phyloP scores from a whole-genome alignment of 2,888 invertebrate genomes.

The Notodonta ziczac region DNA sequence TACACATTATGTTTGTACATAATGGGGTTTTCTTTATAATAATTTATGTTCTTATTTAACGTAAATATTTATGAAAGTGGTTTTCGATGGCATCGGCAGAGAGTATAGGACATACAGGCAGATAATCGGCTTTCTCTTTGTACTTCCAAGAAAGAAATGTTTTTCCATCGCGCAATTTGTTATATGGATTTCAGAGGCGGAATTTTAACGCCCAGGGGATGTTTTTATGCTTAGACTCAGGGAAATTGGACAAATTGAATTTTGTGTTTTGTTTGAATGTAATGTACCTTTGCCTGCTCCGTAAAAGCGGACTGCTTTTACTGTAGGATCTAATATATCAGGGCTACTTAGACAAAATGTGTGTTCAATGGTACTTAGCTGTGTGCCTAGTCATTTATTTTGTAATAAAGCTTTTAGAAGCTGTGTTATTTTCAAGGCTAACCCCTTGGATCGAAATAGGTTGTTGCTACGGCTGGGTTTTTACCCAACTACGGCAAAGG shows the following conservation, averaged over 20 bases:
- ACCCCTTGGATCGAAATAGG: too few species aligned
- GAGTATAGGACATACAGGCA: conserved; percentile 36
- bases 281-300: conserved; percentile 24
- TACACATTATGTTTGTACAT: too few species aligned
- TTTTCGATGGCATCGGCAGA: conserved; percentile 37
- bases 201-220: conserved; percentile 53
- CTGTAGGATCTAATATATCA: conserved; percentile 4
- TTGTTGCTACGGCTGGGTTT: too few species aligned
- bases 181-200: conserved; percentile 52
- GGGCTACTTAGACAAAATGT: conserved; percentile 13
- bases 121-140: conserved; percentile 58
- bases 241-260: conserved; percentile 62
- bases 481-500: too few species aligned
- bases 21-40: not conserved
- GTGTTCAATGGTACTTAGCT: not conserved
- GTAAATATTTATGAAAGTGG: conserved; percentile 41
- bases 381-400: not conserved
- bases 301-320: conserved; percentile 15
- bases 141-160: conserved; percentile 41
- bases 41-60: conserved; percentile 17
- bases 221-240: conserved; percentile 54
- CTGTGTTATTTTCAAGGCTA: too few species aligned
- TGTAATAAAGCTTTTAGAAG: too few species aligned
- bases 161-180: conserved; percentile 52
- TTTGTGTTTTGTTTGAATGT: conserved; percentile 56